Conservation (phyloP, 2,888 invertebrate species). For the Toxonevra muliebris region DNA sequence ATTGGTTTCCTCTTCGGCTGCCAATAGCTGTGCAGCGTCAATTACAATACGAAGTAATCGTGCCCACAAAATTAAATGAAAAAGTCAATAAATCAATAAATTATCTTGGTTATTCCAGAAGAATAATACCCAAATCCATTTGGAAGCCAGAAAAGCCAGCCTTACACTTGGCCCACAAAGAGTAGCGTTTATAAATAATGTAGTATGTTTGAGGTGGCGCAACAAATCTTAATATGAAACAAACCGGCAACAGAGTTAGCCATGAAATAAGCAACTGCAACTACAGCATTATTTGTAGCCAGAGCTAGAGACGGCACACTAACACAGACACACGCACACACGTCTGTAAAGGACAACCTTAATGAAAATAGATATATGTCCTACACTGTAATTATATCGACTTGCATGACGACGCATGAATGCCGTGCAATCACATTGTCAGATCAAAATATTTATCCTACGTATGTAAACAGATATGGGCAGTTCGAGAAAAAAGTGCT, state of each 20-base stretch:
- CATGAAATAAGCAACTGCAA: conserved; percentile 20
- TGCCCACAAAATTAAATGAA: conserved; percentile 13
- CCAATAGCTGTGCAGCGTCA: not conserved
- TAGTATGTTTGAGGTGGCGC: conserved; percentile 7
- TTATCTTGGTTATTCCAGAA: conserved; percentile 3
- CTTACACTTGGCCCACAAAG: too few relatives aligned
- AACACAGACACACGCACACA: not conserved
- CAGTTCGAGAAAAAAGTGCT: too few relatives aligned
- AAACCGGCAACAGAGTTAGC: conserved; percentile 24
- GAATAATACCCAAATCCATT: not conserved
- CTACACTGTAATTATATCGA: not conserved
- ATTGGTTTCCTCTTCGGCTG: conserved; percentile 24
- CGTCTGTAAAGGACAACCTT: not conserved
- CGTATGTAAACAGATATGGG: not conserved
- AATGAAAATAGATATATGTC: not conserved
- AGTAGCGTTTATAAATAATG: too few relatives aligned
- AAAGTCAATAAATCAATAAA: conserved; percentile 29
- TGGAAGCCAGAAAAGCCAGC: not conserved
- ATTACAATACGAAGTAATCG: conserved; percentile 6
- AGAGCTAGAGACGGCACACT: not conserved
- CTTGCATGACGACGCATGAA: not conserved
- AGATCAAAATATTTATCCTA: conserved; percentile 28
- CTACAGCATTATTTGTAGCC: conserved; percentile 16
- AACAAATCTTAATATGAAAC: conserved; percentile 25
- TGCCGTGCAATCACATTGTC: conserved; percentile 7